Percentiles rank a stretch among this genome's conserved stretches.
These are phyloP conservation scores for Imbricaverruca yamaguchii DNA, from an alignment of 2,888 invertebrate genomes.

Conservation along the genomic window DNA sequence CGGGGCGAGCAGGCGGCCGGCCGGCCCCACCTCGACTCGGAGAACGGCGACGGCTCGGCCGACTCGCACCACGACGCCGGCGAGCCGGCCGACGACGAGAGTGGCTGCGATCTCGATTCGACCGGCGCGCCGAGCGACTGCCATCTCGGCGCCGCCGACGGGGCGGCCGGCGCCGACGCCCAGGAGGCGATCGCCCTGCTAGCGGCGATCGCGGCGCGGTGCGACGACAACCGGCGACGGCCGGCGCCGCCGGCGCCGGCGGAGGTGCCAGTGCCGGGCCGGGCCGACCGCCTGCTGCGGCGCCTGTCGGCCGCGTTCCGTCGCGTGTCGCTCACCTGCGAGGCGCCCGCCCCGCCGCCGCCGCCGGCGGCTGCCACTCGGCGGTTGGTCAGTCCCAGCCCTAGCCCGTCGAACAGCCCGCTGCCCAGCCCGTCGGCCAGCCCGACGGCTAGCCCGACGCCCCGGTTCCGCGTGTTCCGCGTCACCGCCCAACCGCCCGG, in stretches of 20 bases:
- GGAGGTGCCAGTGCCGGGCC: constrained; percentile 39
- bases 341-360: not conserved
- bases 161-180: constrained; percentile 26
- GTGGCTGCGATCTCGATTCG: too few relatives aligned
- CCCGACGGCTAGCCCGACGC: too few relatives aligned
- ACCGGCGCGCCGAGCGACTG: constrained; percentile 63
- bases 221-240: constrained; percentile 54
- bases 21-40: constrained; percentile 22
- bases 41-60: constrained; percentile 25
- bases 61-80: not conserved
- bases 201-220: constrained; percentile 28
- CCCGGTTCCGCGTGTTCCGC: constrained; percentile 8
- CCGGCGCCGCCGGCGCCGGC: constrained; percentile 57
- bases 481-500: not conserved
- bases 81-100: constrained; percentile 37
- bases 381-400: constrained; percentile 34
- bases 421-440: not conserved
- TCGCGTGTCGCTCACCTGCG: constrained; percentile 7
- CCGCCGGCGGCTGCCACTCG: constrained; percentile 24
- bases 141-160: constrained; percentile 48
- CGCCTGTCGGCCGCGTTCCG: constrained; percentile 31
- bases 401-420: constrained; percentile 32
- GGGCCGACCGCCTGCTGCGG: constrained; percentile 34
- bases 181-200: constrained; percentile 25
- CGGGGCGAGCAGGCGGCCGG: constrained; percentile 40